Conservation (phyloP, 2,888 invertebrate species). For the Trilocha varians region DNA sequence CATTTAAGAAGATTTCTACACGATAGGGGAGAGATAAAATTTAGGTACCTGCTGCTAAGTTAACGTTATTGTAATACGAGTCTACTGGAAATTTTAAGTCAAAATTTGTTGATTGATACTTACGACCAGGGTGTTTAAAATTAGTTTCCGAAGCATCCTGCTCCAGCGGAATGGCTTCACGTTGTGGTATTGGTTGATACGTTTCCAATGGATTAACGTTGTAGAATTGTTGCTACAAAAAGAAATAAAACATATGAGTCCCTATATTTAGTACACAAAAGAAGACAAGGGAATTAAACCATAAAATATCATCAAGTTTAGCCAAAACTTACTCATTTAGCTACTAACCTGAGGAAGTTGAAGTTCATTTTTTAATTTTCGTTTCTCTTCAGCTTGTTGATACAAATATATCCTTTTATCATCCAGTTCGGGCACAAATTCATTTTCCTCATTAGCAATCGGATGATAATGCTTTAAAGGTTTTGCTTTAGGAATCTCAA, state of each 20-base stretch:
- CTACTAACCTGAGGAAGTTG: slow-evolving; percentile 4
- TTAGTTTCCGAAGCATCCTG: slow-evolving; percentile 56
- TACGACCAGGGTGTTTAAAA: slow-evolving; percentile 51
- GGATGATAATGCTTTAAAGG: slow-evolving; percentile 51
- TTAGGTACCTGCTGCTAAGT: too few relatives aligned
- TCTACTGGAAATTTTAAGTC: slow-evolving; percentile 10
- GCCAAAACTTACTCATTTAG: too few relatives aligned
- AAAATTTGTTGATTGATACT: slow-evolving; percentile 18
- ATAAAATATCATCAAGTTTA: background rate
- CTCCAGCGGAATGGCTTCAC: slow-evolving; percentile 31
- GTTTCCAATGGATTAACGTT: slow-evolving; percentile 17
- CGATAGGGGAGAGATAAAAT: too few relatives aligned
- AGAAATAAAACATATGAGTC: slow-evolving; percentile 11
- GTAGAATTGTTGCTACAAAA: slow-evolving; percentile 24
- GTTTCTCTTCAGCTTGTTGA: slow-evolving; percentile 68
- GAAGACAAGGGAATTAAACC: background rate
- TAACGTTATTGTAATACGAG: slow-evolving; percentile 11
- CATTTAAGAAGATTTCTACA: too few relatives aligned
- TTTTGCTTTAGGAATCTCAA: slow-evolving; percentile 56
- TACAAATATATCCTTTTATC: slow-evolving; percentile 55
- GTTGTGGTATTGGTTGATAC: too few relatives aligned
- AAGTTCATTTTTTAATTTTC: slow-evolving; percentile 43
- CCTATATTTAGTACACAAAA: background rate
- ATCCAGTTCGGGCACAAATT: slow-evolving; percentile 31
- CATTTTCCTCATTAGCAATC: slow-evolving; percentile 34